Evolutionary conservation across 2,113 vertebrate species (phyloP), one percentile per base, ranked within the genome.

Genomic region (Diphyllodes magnificus): DNA sequence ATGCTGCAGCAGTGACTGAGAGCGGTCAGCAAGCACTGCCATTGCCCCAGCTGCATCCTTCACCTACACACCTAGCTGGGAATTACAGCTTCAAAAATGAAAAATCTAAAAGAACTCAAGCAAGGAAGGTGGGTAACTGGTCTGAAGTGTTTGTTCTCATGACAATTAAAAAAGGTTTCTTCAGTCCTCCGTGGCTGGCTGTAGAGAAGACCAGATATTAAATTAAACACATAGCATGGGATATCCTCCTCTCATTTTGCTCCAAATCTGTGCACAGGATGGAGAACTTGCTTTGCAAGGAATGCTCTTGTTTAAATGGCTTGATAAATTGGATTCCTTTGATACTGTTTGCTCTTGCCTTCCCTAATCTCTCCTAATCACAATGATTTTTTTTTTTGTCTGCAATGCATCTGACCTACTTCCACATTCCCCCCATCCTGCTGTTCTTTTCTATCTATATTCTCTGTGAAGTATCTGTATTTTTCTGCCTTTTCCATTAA

Each of bases 341-440:
- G 69, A 75, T 88, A 82, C 80, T 88, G 91, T 87, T 97, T 92
- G 80, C 89, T 92, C 68, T 84, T 73, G 75, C 66, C 70, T 95
- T 96, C 87, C 82, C 73, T 92, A 94, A 96, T 96, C 84, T 93
- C 78, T 80, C 82, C 88, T 95, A 94, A 94, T 97, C 73, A 94
- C 89, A 69, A 91, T 66, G 73, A 72, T 31, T 73, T 56, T 92
- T 86, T 72, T 35, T 92, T 75, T 77, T 64, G 50, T 68, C 82
- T 92, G 72, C 85, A 87, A 33, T 63, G 87, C 76, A 82, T 95
- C 79, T 96, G 95, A 96, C 95, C 95, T 95, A 96, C 86, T 97
- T 97, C 72, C 73, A 79, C 50, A 71, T 30, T 42, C 15, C 45
- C 73, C 31, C 57, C 15, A 45, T 33, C 57, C 81, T 70, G 56